Evolutionary conservation across 2,113 vertebrate genomes (phyloP).

Genomic region (Ctenodactylus gundi): DNA sequence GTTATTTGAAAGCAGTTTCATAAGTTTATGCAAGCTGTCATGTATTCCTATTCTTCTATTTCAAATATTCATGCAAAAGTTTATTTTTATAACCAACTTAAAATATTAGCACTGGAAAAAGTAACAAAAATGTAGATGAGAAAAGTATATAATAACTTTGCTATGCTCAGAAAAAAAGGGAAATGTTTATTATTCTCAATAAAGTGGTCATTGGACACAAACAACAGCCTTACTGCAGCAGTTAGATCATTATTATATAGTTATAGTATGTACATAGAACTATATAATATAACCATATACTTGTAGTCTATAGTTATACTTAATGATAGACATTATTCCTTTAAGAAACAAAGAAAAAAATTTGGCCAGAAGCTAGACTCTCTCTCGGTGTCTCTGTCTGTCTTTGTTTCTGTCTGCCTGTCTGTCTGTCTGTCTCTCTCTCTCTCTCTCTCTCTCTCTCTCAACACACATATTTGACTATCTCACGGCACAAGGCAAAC

Average conservation of each 20-base stretch:
- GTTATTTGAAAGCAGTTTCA: slow-evolving; percentile 36
- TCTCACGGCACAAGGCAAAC: not conserved
- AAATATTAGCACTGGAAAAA: slow-evolving; percentile 29
- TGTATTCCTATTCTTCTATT: not conserved
- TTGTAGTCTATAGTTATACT: too few relatives aligned
- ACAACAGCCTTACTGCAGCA: accelerated
- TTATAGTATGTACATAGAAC: too few relatives aligned
- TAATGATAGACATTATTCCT: not conserved
- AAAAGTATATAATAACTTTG: not conserved
- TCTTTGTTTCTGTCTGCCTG: too few relatives aligned
- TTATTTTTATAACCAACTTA: slow-evolving; percentile 5
- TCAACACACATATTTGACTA: not conserved
- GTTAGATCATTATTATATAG: not conserved
- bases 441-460: too few relatives aligned
- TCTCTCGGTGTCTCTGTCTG: too few relatives aligned
- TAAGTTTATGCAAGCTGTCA: slow-evolving; percentile 9
- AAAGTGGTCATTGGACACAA: not conserved
- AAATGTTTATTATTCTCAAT: not conserved
- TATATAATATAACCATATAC: too few relatives aligned
- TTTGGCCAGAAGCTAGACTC: not conserved
- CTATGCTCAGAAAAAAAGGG: not conserved
- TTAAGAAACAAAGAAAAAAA: not conserved
- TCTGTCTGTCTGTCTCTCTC: too few relatives aligned
- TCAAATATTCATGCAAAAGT: not conserved
- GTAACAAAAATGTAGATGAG: not conserved